Conservation (phyloP, 2,797 vertebrate species). For the Molothrus ater region DNA sequence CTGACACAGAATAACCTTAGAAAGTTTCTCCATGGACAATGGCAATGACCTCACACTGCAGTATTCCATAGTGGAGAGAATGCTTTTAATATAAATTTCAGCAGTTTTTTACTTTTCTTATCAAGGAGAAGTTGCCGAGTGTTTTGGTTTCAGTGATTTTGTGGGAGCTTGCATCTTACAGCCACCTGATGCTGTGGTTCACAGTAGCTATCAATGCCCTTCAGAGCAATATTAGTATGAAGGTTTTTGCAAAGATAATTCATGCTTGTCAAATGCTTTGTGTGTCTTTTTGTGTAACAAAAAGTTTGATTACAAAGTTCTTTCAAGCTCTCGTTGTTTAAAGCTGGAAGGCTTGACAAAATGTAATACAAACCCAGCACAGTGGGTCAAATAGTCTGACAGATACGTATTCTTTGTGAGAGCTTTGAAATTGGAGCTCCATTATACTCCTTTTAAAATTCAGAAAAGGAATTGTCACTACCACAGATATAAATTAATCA, state of each 20-base stretch:
- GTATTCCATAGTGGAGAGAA: background rate
- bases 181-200: background rate
- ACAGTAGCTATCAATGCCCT: background rate
- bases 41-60: background rate
- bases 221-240: background rate
- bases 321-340: background rate
- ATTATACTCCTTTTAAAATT: background rate
- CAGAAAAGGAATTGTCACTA: background rate
- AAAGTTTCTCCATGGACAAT: background rate
- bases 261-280: background rate
- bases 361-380: background rate
- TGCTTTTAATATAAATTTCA: background rate
- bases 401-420: background rate
- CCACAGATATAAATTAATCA: conserved; percentile 24
- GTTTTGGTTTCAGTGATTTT: background rate
- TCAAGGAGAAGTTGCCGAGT: background rate
- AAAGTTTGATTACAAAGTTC: background rate
- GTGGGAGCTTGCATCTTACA: background rate
- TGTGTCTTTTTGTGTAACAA: background rate
- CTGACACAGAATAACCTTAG: background rate
- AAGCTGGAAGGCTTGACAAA: background rate
- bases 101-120: background rate
- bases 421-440: background rate
- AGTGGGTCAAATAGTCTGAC: background rate
- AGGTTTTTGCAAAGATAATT: background rate